Conservation (phyloP, 2,797 vertebrate genomes). For the Cetoscarus ocellatus region DNA sequence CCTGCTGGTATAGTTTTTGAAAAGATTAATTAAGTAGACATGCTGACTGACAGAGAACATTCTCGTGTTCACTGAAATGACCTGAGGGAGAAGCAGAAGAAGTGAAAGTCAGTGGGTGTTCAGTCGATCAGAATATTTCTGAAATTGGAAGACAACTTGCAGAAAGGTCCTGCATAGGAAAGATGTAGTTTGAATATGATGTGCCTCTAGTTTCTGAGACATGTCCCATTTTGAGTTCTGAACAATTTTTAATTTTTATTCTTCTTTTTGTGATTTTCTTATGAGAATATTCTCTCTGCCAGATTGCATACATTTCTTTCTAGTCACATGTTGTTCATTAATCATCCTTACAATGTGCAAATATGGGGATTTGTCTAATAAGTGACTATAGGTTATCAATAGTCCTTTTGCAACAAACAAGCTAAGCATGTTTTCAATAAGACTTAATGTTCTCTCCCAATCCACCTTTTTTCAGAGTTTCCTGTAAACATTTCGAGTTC, state of each 20-base stretch:
- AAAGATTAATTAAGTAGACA: conserved; percentile 55
- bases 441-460: too few species aligned
- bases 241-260: too few species aligned
- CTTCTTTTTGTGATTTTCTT: too few species aligned
- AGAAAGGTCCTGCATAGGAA: not conserved
- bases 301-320: not conserved
- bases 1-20: conserved; percentile 53
- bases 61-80: conserved; percentile 47
- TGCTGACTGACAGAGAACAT: conserved; percentile 31
- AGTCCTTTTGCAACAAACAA: too few species aligned
- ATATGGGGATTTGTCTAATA: too few species aligned
- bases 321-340: not conserved
- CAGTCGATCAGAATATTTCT: conserved; percentile 48
- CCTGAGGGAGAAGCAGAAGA: conserved; percentile 45
- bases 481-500: too few species aligned
- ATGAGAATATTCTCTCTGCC: not conserved
- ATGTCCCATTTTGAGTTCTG: not conserved
- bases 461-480: too few species aligned
- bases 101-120: conserved; percentile 23
- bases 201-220: not conserved
- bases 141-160: conserved; percentile 25
- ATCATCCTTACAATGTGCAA: too few species aligned
- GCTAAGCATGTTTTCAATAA: too few species aligned
- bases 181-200: conserved; percentile 1
- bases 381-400: too few species aligned